Evolutionary conservation across 2,888 invertebrate species (phyloP), one percentile per base, ranked within the genome.

Genomic region (Sclerodermus sp.): DNA sequence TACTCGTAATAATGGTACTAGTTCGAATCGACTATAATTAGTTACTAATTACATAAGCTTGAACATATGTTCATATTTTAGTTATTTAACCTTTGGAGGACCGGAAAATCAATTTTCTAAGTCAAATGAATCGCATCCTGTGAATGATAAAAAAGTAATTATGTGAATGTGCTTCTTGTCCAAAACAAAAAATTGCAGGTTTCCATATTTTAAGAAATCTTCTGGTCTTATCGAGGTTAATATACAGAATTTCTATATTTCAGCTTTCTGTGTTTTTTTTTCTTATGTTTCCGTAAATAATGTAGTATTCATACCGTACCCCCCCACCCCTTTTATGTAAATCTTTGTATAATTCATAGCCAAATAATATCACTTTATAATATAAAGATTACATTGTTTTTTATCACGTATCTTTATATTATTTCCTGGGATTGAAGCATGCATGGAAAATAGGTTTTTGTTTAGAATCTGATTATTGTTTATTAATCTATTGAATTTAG

Each of bases 371-470:
- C 57, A 59, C 53, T 51, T 49, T 18, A 17, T 55, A 62, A 57
- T 40, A 29, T 41, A 49, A 51, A 50, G 40, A 48, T 36, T 17
- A 29, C 49, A 5, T 23, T 8, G 3, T 23, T 23, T 23, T 8
- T 23, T 23, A 5, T 23, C 18, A 53, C 48, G 57, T 63, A 57
- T 50, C 54, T 52, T 53, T 64, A 53, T 42, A 50, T 55, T 53
- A 51, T 62, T 63, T 59, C 54, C 57, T 67, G 62, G 59, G 60
- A 60, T 55, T 52, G 45, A 60, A 50, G 58, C 48, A 54, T 62
- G 62, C 57, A 60, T 66, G 61, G 47, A 64, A 65, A 51, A 55
- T 65, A 58, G 58, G 58, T 63, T 40, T 41, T 45, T 42, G 52
- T 55, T 60, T 53, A 23, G 23, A 49, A 23, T 5, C 23, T 5